A percentile compares a stretch with the other conserved stretches of the same genome.
phyloP scores from a whole-genome alignment of 2,888 invertebrate species.

The Eutolmus rufibarbis region DNA sequence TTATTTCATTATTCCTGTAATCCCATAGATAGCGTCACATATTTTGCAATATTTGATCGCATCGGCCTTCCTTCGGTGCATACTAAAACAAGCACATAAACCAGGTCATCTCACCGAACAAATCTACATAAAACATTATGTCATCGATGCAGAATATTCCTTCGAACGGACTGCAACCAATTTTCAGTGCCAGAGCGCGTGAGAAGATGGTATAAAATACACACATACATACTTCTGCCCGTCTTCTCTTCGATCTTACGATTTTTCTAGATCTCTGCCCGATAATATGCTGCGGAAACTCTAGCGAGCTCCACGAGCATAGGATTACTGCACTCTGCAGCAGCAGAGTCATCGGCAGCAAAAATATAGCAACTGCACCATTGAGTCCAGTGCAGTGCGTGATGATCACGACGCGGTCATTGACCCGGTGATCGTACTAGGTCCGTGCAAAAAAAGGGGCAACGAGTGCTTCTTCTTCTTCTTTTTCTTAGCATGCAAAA shows the following conservation, averaged over 20 bases:
- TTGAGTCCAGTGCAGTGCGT: neutral
- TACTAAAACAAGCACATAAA: neutral
- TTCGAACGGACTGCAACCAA: neutral
- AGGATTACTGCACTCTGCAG: neutral
- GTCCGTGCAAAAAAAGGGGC: neutral
- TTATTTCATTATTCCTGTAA: neutral
- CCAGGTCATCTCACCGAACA: neutral
- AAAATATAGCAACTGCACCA: neutral
- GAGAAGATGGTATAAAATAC: neutral
- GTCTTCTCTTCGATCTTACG: neutral
- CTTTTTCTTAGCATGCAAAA: neutral
- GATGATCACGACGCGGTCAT: neutral
- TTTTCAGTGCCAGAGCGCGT: neutral
- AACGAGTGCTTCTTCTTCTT: neutral
- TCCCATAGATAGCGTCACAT: neutral
- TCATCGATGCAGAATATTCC: neutral
- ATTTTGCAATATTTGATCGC: neutral
- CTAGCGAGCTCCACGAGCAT: neutral
- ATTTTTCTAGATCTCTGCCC: neutral
- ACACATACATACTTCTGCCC: neutral
- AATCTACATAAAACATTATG: neutral
- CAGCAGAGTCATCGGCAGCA: neutral
- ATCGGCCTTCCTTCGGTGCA: neutral
- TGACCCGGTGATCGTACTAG: neutral
- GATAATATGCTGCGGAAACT: neutral